Evolutionary conservation across 2,888 invertebrate species (phyloP), one percentile per base, ranked within the genome.

Genomic region (Diarsia rubi): DNA sequence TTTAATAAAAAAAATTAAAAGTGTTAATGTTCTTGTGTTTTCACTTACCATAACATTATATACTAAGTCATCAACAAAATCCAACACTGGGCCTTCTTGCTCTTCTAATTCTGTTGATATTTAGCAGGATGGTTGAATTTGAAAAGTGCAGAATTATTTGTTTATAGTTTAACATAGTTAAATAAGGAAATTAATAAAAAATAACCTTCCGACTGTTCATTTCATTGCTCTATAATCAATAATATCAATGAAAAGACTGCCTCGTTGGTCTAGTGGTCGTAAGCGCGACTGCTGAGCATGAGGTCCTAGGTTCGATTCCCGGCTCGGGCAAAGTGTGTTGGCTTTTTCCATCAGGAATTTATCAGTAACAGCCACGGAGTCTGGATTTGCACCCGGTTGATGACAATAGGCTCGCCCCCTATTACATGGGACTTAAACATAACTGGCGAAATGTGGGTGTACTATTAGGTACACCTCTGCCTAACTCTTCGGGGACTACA

Each of bases 1-100:
- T 8, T 42, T 27, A 3, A 27, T 42, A 31, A 21, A 42, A 42
- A 49, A 49, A 49, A 9, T 3, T 12, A 52, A 24, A 52, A 52
- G 14, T 14, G 24, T 24, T 4, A 52, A n/a, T 24, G 8, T 47
- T 63, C 0, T 27, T 42, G 27, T 31, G 49, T 70, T n/a, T 65
- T 70, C 12, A 84, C 84, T 92, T 89, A 96, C 96, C 90, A 91
- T 52, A 65, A 93, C 92, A 67, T 86, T 89, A 47, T 94, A 88
- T 27, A 96, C 45, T 66, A 96, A 73, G 21, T 92, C 89, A 75
- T 96, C 95, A 66, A 96, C 80, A 69, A 94, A 85, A 88, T 95
- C 94, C 82, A 95, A 90, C 11, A 93, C 92, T 0, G 94, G 94
- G 0, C 95, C 95, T 85, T 93, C 94, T 89, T 93, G 88, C 79